Percentiles rank a stretch among this genome's conserved stretches.
Evolutionary conservation across 1,140 invertebrate species (phyloP).

Genomic region (Bombus superbus): DNA sequence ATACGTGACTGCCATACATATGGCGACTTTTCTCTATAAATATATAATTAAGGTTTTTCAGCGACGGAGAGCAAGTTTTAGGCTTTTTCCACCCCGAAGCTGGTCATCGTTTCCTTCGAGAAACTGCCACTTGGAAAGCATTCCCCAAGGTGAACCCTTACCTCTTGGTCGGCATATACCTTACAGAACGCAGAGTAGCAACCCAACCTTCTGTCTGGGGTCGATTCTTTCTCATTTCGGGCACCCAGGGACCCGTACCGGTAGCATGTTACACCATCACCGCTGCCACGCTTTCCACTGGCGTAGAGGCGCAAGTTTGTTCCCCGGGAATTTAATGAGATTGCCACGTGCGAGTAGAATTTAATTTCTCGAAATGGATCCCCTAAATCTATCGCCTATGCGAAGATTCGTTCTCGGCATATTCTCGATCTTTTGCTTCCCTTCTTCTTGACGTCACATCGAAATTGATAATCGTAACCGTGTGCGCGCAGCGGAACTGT

Average conservation of each 20-base stretch:
- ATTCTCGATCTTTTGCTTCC: too few species aligned
- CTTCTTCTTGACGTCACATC: background rate
- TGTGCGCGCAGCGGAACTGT: background rate
- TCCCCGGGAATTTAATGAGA: constrained; percentile 43
- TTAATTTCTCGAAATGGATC: constrained; percentile 43
- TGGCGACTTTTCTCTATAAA: background rate
- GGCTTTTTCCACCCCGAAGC: background rate
- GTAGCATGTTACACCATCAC: constrained; percentile 58
- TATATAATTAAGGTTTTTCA: constrained; percentile 46
- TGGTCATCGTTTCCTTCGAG: constrained; percentile 49
- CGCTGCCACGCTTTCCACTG: constrained; percentile 41
- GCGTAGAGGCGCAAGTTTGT: constrained; percentile 42
- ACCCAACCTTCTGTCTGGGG: constrained; percentile 38
- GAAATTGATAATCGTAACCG: background rate
- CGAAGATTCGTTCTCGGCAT: background rate
- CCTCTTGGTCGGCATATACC: constrained; percentile 54
- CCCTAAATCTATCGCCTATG: constrained; percentile 18
- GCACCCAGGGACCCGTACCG: constrained; percentile 58
- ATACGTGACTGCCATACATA: background rate
- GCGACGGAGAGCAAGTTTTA: constrained; percentile 29
- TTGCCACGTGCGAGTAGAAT: constrained; percentile 33
- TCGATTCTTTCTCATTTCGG: constrained; percentile 69
- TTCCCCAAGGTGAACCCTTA: constrained; percentile 60
- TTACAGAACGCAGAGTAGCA: constrained; percentile 51
- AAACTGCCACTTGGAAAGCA: constrained; percentile 61